phyloP scores from a whole-genome alignment of 2,888 invertebrate genomes.

The Anoncus sp. region DNA sequence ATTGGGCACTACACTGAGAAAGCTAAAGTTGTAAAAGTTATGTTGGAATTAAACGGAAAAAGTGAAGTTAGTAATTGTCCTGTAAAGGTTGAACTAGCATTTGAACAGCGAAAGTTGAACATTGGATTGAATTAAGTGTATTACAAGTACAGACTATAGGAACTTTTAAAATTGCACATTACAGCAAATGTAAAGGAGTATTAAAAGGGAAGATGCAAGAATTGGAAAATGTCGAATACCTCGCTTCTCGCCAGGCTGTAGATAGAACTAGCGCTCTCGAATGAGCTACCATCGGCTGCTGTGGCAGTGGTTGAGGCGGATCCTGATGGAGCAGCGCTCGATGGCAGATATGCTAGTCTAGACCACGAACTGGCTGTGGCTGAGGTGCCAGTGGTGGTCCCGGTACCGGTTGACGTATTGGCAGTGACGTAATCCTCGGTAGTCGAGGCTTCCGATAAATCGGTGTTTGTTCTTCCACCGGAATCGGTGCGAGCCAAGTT shows the following conservation, averaged over 20 bases:
- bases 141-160: too few species aligned
- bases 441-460: constrained; percentile 95
- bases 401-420: constrained; percentile 86
- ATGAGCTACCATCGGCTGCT: constrained; percentile 90
- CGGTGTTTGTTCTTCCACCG: constrained; percentile 89
- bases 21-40: too few species aligned
- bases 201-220: neutral
- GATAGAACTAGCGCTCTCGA: constrained; percentile 93
- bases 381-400: constrained; percentile 83
- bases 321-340: constrained; percentile 77
- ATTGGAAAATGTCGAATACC: constrained; percentile 72
- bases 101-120: too few species aligned
- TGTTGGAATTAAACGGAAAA: too few species aligned
- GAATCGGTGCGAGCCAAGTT: constrained; percentile 89
- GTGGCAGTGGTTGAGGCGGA: constrained; percentile 79
- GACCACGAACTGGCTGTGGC: constrained; percentile 84
- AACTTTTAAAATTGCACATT: too few species aligned
- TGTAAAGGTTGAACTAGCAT: too few species aligned
- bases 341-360: constrained; percentile 82
- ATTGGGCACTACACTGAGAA: too few species aligned
- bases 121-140: too few species aligned
- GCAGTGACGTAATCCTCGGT: constrained; percentile 96
- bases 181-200: too few species aligned
- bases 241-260: constrained; percentile 91
- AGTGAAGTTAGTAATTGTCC: too few species aligned